phyloP scores from a whole-genome alignment of 2,888 invertebrate species.

The Eupithecia exiguata region DNA sequence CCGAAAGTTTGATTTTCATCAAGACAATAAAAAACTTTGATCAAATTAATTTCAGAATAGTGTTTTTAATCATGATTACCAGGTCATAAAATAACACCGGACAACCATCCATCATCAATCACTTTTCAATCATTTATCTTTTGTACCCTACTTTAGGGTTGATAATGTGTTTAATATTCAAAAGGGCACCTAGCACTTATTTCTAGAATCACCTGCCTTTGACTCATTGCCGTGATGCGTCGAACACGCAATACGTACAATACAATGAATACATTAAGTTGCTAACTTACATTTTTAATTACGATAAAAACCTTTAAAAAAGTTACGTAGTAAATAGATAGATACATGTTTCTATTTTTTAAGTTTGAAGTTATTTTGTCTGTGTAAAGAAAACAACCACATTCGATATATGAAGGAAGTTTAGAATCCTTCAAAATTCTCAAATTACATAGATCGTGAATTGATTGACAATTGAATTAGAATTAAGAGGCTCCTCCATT shows the following conservation, averaged over 20 bases:
- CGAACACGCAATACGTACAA: not conserved
- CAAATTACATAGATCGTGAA: too few relatives aligned
- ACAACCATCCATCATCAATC: not conserved
- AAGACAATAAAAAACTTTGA: not conserved
- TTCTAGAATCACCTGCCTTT: not conserved
- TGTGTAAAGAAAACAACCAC: too few relatives aligned
- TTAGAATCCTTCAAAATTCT: not conserved
- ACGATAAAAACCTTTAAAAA: not conserved
- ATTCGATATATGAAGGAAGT: too few relatives aligned
- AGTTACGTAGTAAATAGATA: not conserved
- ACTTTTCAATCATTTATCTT: not conserved
- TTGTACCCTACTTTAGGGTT: slow-evolving; percentile 4
- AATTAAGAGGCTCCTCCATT: not conserved
- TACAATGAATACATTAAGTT: not conserved
- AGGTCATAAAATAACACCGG: not conserved
- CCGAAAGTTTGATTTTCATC: not conserved
- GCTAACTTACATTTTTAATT: not conserved
- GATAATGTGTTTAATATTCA: not conserved
- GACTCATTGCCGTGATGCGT: not conserved
- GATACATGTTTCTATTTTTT: not conserved
- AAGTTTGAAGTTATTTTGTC: not conserved
- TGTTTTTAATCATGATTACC: not conserved
- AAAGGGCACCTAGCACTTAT: not conserved
- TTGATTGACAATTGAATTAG: not conserved
- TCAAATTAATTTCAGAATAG: not conserved